These are phyloP conservation scores for Danio kyathit DNA, from an alignment of 2,797 vertebrate species.

Conservation along the genomic window DNA sequence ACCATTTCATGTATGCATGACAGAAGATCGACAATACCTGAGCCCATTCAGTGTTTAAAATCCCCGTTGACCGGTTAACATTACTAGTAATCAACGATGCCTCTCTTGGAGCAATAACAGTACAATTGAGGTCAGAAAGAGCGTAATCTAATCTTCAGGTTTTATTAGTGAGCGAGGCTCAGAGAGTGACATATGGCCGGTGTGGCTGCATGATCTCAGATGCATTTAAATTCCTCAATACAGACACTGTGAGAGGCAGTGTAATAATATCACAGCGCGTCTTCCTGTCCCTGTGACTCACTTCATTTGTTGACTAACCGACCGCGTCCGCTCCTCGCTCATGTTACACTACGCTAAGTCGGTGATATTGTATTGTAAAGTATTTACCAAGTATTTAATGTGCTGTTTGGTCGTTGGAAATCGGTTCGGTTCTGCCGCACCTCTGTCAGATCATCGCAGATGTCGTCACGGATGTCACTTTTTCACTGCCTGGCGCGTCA, in stretches of 20 bases:
- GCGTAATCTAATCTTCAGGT: constrained; percentile 1
- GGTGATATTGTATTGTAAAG: constrained; percentile 12
- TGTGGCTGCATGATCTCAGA: constrained; percentile 6
- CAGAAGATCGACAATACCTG: not conserved
- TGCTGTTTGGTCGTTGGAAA: constrained; percentile 52
- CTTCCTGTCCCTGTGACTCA: constrained; percentile 15
- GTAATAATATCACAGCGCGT: constrained; percentile 48
- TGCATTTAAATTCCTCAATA: constrained; percentile 19
- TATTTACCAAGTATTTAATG: constrained; percentile 49
- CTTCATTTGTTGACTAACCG: not conserved
- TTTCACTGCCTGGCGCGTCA: constrained; percentile 15
- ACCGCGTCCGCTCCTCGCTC: not conserved
- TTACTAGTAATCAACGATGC: not conserved
- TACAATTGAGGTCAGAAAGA: not conserved
- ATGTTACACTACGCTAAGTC: too few species aligned
- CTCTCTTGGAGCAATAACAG: not conserved
- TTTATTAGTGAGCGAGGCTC: not conserved
- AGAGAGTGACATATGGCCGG: constrained; percentile 15
- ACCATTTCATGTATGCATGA: not conserved
- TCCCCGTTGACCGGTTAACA: not conserved
- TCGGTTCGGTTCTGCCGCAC: constrained; percentile 65
- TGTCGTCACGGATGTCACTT: constrained; percentile 63
- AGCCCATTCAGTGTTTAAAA: not conserved
- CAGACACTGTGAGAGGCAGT: constrained; percentile 18
- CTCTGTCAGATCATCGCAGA: constrained; percentile 73